These are phyloP conservation scores for Prosapia bicincta DNA, from an alignment of 2,888 invertebrate species.

Conservation along the genomic window DNA sequence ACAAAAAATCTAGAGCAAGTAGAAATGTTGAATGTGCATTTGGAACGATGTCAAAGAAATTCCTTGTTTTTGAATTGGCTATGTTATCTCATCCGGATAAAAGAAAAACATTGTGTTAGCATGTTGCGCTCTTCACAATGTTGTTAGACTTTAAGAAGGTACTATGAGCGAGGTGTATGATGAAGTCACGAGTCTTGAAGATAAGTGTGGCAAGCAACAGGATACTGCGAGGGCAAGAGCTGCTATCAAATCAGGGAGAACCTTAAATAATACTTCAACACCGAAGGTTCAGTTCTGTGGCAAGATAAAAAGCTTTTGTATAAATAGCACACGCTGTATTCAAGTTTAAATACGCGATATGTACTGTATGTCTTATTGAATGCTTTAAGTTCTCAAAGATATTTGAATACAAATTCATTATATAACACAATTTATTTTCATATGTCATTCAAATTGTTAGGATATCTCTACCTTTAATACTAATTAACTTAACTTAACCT, in stretches of 20 bases:
- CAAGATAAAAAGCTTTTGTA: constrained; percentile 15
- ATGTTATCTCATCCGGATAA: constrained; percentile 11
- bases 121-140: constrained; percentile 20
- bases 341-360: no score
- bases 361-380: no score
- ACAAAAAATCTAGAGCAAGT: constrained; percentile 19
- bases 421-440: no score
- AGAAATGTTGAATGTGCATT: constrained; percentile 24
- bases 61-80: constrained; percentile 4
- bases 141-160: constrained; percentile 10
- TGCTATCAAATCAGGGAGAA: no score
- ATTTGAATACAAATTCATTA: no score
- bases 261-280: no score
- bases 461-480: no score
- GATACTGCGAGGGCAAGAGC: no score
- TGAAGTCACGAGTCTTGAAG: constrained; percentile 10
- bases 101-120: constrained; percentile 15
- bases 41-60: constrained; percentile 17
- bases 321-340: not conserved
- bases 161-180: constrained; percentile 4
- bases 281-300: constrained; percentile 9
- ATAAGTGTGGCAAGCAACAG: not conserved
- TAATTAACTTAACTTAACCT: no score
- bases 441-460: no score
- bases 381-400: no score